These are phyloP conservation scores for Cochlearius cochlearius DNA, from an alignment of 2,113 vertebrate species.

Conservation along the genomic window DNA sequence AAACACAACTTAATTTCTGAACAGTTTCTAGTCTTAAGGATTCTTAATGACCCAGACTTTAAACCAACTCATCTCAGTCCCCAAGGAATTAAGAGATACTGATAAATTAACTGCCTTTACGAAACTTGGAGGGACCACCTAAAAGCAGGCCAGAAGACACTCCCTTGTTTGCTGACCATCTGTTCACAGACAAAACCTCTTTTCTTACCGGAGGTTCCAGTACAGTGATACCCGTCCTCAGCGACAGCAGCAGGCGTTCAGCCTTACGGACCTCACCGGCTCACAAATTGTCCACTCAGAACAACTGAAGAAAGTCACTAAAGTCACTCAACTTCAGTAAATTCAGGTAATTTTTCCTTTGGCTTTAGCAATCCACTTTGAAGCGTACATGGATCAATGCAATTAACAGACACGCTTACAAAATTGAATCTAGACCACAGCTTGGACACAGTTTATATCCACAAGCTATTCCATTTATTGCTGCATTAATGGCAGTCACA, in stretches of 20 bases:
- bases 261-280: neutral
- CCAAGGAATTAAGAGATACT: neutral
- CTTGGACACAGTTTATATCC: neutral
- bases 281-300: accelerated
- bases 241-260: neutral
- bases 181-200: neutral
- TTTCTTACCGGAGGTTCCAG: neutral
- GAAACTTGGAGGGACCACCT: neutral
- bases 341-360: neutral
- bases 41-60: neutral
- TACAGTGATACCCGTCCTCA: neutral
- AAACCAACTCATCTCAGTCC: neutral
- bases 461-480: neutral
- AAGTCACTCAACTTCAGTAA: neutral
- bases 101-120: neutral
- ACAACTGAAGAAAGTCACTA: neutral
- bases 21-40: neutral
- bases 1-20: neutral
- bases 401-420: neutral
- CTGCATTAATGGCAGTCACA: neutral
- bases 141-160: neutral
- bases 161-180: neutral
- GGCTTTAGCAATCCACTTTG: neutral
- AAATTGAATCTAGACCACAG: neutral
- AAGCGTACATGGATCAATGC: neutral